phyloP scores from a whole-genome alignment of 2,888 invertebrate genomes.

The Orthosia incerta region DNA sequence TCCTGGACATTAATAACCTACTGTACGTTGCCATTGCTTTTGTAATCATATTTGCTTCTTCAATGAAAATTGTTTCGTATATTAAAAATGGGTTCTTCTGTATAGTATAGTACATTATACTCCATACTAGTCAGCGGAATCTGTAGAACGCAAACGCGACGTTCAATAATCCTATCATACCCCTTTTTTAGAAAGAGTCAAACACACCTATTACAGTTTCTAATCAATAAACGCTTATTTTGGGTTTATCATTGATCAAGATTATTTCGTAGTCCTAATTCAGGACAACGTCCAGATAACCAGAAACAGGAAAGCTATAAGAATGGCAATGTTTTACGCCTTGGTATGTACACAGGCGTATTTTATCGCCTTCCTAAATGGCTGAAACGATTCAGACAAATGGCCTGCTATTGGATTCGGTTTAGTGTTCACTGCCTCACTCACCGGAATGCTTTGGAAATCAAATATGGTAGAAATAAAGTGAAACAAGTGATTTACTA shows the following conservation, averaged over 20 bases:
- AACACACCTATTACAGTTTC: background rate
- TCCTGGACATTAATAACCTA: background rate
- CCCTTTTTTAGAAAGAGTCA: background rate
- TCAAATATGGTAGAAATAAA: slow-evolving; percentile 41
- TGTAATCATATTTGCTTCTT: background rate
- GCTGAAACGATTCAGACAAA: slow-evolving; percentile 57
- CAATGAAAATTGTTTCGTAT: background rate
- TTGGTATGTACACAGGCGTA: slow-evolving; percentile 40
- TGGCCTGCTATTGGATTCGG: slow-evolving; percentile 53
- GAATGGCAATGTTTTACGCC: slow-evolving; percentile 54
- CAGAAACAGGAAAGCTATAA: slow-evolving; percentile 44
- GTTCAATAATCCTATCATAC: background rate
- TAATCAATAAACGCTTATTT: background rate
- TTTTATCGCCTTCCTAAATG: slow-evolving; percentile 50
- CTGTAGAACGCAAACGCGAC: background rate
- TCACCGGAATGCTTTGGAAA: slow-evolving; percentile 28
- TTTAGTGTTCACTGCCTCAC: slow-evolving; percentile 28
- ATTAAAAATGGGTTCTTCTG: background rate
- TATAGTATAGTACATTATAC: background rate
- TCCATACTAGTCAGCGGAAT: background rate
- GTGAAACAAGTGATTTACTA: slow-evolving; percentile 29
- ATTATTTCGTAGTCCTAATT: slow-evolving; percentile 21
- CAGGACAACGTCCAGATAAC: slow-evolving; percentile 16
- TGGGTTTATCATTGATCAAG: slow-evolving; percentile 6
- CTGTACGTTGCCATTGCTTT: background rate